Percentiles rank a stretch among this genome's conserved stretches.
phyloP scores from a whole-genome alignment of 64 coral and sea anemone genomes.

The Catalaphyllia jardinei region DNA sequence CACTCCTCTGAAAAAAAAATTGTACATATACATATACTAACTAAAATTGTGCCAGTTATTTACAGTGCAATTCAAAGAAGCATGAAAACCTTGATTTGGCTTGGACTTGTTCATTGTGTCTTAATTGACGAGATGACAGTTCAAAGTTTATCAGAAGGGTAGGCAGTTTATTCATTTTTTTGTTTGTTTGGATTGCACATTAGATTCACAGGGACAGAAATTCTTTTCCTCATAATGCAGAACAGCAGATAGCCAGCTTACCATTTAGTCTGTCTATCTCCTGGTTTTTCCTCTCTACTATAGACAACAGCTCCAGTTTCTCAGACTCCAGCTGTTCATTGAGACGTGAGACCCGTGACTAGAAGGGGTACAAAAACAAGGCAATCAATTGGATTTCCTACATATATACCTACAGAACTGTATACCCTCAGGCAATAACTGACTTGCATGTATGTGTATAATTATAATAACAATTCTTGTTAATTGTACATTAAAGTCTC shows the following conservation, averaged over 20 bases:
- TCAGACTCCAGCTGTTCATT: constrained; percentile 92
- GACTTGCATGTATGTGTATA: neutral
- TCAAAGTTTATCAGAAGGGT: too few relatives aligned
- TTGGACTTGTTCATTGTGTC: too few relatives aligned
- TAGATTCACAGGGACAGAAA: too few relatives aligned
- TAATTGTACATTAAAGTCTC: too few relatives aligned
- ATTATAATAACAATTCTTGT: neutral
- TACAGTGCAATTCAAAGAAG: too few relatives aligned
- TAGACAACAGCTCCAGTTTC: constrained; percentile 79
- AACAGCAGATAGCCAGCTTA: neutral
- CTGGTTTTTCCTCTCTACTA: constrained; percentile 92
- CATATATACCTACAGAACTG: neutral
- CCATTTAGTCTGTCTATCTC: constrained; percentile 99
- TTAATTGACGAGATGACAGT: too few relatives aligned
- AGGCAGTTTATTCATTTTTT: too few relatives aligned
- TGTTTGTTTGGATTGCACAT: too few relatives aligned
- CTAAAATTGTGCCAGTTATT: too few relatives aligned
- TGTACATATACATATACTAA: too few relatives aligned
- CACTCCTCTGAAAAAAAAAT: constrained; percentile 65
- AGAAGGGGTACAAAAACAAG: constrained; percentile 18
- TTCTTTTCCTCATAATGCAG: neutral
- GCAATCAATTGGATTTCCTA: neutral
- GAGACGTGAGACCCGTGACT: constrained; percentile 76
- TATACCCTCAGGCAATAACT: too few relatives aligned
- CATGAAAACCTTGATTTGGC: too few relatives aligned